Evolutionary conservation across 2,888 invertebrate species (phyloP), one percentile per base, ranked within the genome.

Genomic region (Caenorhabditis afra): DNA sequence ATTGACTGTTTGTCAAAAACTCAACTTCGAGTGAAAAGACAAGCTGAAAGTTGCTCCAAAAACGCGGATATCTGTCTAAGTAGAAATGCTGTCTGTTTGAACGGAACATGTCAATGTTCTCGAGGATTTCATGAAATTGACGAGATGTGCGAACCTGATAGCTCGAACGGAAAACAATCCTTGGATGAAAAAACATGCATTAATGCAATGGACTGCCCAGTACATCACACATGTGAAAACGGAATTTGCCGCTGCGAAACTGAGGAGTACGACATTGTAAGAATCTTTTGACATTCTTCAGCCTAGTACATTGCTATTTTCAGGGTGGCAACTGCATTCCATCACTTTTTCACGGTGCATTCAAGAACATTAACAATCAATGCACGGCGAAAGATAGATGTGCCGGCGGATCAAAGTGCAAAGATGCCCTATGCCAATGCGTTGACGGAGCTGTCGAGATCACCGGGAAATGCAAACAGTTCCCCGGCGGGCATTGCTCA

Each of bases 391-490:
- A 55, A 11, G 89, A 89, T 71, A 85, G 87, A 11, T 89, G 89
- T 75, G 67, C 85, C 10, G 87, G 87, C 14, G 90, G 90, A 37
- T 84, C 88, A 39, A 70, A 77, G 23, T 89, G 89, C 75, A 68
- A 82, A 44, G 71, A 81, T 23, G 79, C 80, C 7, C 81, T 85
- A 8, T 90, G 90, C 68, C 75, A 82, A 61, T 89, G 89, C 67
- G 81, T 82, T 18, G 88, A 88, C 59, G 88, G 87, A 37, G 75
- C 85, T 10, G 49, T 80, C n/a, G 88, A 87, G 55, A 50, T 70
- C 11, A 67, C 81, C 14, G 85, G 84, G 65, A 80, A 76, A 49
- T 82, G 81, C 62, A 62, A 71, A 71, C 79, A 79, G 53, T 66
- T 65, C 20, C 79, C 79, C n/a, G 82, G 79, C 53, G 82, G 84